phyloP scores from a whole-genome alignment of 2,113 vertebrate genomes.

The Muscicapa adusta region DNA sequence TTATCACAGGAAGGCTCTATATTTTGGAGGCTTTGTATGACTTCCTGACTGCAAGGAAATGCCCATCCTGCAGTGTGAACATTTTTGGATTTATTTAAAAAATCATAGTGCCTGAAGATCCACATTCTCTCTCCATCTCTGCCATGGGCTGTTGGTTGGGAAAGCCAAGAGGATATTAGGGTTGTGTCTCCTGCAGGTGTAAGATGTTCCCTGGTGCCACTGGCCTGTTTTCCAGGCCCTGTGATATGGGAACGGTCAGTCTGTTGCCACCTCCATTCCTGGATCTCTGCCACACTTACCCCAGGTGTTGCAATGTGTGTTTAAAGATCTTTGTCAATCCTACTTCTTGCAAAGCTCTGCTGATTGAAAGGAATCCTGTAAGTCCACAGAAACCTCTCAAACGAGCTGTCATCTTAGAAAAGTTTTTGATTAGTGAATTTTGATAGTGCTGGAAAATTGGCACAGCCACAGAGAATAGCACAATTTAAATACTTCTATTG shows the following conservation, averaged over 20 bases:
- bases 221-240: neutral
- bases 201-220: neutral
- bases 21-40: neutral
- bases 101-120: neutral
- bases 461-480: constrained; percentile 27
- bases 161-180: neutral
- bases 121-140: neutral
- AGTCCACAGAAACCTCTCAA: neutral
- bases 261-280: neutral
- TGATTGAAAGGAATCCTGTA: neutral
- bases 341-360: neutral
- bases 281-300: neutral
- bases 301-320: neutral
- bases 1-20: neutral
- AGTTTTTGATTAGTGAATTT: constrained; percentile 13
- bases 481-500: constrained; percentile 15
- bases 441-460: neutral
- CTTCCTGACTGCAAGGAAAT: neutral
- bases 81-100: neutral
- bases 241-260: neutral
- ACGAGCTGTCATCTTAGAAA: neutral
- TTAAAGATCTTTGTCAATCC: neutral
- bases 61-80: neutral
- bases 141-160: neutral
- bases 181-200: neutral